A percentile compares a stretch with the other conserved stretches of the same genome.
These are phyloP conservation scores for Echinops telfairi DNA, from an alignment of 2,113 vertebrate genomes.

Conservation along the genomic window DNA sequence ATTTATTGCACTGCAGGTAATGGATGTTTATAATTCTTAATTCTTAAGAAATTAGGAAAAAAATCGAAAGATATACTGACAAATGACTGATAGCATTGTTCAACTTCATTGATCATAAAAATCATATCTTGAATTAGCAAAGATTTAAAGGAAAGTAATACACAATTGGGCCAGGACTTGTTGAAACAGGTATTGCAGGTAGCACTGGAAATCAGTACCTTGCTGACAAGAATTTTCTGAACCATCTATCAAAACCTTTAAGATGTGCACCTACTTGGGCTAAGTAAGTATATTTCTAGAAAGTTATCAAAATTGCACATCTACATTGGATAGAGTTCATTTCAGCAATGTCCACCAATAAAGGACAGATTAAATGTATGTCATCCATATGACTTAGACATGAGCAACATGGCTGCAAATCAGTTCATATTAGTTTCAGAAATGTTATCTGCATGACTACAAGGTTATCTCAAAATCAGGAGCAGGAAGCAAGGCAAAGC, in stretches of 20 bases:
- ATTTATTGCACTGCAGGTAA: too few relatives aligned
- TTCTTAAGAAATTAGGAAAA: background rate
- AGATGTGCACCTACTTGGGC: background rate
- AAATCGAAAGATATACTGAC: background rate
- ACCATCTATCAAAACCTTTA: conserved; percentile 22
- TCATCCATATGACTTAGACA: background rate
- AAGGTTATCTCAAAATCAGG: background rate
- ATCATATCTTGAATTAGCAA: conserved; percentile 5
- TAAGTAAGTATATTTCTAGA: conserved; percentile 8
- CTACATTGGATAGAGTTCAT: background rate
- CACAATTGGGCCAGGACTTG: background rate
- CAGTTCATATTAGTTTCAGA: background rate
- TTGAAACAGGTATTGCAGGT: background rate
- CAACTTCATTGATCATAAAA: background rate
- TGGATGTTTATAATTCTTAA: conserved; percentile 7
- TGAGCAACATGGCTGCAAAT: background rate
- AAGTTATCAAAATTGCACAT: conserved; percentile 47
- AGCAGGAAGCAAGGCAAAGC: background rate
- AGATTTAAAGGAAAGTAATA: conserved; percentile 22
- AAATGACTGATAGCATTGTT: conserved; percentile 1
- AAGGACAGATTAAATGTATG: conserved; percentile 33
- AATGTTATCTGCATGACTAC: background rate
- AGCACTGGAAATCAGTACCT: background rate
- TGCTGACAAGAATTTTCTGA: background rate
- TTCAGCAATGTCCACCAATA: background rate